phyloP scores from a whole-genome alignment of 2,797 vertebrate genomes.

The Capromys pilorides region DNA sequence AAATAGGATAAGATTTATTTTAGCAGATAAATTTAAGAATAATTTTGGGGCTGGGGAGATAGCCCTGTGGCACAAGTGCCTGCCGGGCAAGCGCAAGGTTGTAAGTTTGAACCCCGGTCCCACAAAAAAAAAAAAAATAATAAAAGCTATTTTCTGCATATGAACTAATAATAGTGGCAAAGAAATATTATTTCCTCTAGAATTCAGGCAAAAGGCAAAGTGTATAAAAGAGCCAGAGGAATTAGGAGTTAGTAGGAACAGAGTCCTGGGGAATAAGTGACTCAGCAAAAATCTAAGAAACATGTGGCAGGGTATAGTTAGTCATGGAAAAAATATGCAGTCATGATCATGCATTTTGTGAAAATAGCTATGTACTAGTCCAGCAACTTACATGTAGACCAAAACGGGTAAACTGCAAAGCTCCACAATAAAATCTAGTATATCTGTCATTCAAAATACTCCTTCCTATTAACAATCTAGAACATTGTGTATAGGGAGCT shows the following conservation, averaged over 20 bases:
- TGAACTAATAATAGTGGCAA: constrained; percentile 38
- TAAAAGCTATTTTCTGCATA: not conserved
- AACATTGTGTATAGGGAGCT: not conserved
- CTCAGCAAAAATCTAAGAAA: constrained; percentile 75
- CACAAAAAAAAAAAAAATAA: too few species aligned
- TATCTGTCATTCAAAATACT: not conserved
- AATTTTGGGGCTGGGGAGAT: too few species aligned
- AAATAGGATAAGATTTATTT: not conserved
- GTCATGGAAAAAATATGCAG: constrained; percentile 73
- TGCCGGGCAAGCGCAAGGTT: too few species aligned
- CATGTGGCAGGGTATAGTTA: constrained; percentile 72
- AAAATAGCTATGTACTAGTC: constrained; percentile 45
- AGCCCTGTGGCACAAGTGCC: too few species aligned
- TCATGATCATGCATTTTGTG: constrained; percentile 71
- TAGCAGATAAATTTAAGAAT: not conserved
- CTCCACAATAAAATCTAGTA: not conserved
- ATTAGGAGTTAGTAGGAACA: constrained; percentile 50
- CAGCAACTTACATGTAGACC: not conserved
- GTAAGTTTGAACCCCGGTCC: too few species aligned
- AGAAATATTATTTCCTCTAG: constrained; percentile 8
- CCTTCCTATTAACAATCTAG: not conserved
- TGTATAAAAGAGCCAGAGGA: constrained; percentile 52
- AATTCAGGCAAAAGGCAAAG: constrained; percentile 66
- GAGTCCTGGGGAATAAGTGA: constrained; percentile 69
- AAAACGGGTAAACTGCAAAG: constrained; percentile 38